Conservation (phyloP, 2,888 invertebrate genomes). For the Ophioninae sp. region DNA sequence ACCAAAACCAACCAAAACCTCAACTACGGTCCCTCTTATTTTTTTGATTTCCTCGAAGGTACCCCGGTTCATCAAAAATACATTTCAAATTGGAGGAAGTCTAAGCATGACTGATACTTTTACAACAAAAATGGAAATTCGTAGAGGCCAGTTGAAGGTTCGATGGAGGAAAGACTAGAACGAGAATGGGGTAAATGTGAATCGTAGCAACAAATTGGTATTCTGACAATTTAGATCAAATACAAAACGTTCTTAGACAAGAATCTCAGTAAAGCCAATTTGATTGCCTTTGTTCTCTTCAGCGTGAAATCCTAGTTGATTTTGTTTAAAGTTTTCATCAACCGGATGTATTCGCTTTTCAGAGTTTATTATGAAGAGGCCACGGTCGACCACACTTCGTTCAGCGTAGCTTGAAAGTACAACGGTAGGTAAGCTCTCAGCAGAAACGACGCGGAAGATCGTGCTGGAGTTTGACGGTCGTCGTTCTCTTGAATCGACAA, state of each 20-base stretch:
- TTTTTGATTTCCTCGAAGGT: slow-evolving; percentile 17
- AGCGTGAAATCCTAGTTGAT: slow-evolving; percentile 46
- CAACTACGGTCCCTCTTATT: too few relatives aligned
- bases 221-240: too few relatives aligned
- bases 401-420: slow-evolving; percentile 21
- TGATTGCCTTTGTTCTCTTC: slow-evolving; percentile 48
- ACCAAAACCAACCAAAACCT: not conserved
- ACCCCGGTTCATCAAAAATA: slow-evolving; percentile 47
- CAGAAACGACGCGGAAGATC: slow-evolving; percentile 14
- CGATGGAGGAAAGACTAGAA: too few relatives aligned
- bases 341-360: not conserved
- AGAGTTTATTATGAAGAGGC: slow-evolving; percentile 37
- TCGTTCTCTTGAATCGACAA: slow-evolving; percentile 48
- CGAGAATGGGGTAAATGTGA: too few relatives aligned
- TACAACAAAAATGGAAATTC: not conserved
- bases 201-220: too few relatives aligned
- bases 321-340: slow-evolving; percentile 26
- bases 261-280: slow-evolving; percentile 21
- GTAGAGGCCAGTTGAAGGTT: too few relatives aligned
- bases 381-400: slow-evolving; percentile 38
- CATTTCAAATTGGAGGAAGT: slow-evolving; percentile 37
- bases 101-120: slow-evolving; percentile 25
- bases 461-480: slow-evolving; percentile 19
- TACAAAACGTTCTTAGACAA: not conserved
- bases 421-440: slow-evolving; percentile 22